These are phyloP conservation scores for Trachops cirrhosus DNA, from an alignment of 2,797 vertebrate species.

Conservation along the genomic window DNA sequence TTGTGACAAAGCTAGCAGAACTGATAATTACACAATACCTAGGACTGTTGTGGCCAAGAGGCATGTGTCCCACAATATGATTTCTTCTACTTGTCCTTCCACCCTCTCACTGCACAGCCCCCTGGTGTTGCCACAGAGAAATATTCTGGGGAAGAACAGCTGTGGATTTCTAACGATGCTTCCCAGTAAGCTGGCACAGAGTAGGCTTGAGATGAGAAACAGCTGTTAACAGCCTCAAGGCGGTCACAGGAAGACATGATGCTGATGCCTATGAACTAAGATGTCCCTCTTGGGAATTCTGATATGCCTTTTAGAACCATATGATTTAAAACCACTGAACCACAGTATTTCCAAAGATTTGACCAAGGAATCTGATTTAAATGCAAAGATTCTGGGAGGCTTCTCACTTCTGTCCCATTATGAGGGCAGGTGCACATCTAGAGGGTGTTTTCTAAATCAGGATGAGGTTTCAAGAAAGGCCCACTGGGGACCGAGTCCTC, in stretches of 20 bases:
- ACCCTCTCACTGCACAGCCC: background rate
- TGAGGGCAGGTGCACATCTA: background rate
- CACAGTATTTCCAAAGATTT: background rate
- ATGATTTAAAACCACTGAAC: background rate
- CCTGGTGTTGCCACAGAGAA: background rate
- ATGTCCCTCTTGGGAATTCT: background rate
- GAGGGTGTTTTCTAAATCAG: background rate
- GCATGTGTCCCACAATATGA: too few species aligned
- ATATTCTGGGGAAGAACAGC: background rate
- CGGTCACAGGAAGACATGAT: background rate
- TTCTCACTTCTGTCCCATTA: background rate
- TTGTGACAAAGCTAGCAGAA: background rate
- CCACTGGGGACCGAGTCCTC: background rate
- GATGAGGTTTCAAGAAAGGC: background rate
- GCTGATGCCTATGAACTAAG: background rate
- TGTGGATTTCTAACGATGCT: background rate
- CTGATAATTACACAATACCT: background rate
- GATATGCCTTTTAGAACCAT: background rate
- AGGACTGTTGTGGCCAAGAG: background rate
- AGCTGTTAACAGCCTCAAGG: background rate
- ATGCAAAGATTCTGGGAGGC: background rate
- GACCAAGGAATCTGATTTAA: background rate
- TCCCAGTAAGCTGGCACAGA: background rate
- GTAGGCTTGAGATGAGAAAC: background rate
- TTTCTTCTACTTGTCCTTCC: background rate